Conservation (phyloP, 2,113 vertebrate species). For the Neogale vison region DNA sequence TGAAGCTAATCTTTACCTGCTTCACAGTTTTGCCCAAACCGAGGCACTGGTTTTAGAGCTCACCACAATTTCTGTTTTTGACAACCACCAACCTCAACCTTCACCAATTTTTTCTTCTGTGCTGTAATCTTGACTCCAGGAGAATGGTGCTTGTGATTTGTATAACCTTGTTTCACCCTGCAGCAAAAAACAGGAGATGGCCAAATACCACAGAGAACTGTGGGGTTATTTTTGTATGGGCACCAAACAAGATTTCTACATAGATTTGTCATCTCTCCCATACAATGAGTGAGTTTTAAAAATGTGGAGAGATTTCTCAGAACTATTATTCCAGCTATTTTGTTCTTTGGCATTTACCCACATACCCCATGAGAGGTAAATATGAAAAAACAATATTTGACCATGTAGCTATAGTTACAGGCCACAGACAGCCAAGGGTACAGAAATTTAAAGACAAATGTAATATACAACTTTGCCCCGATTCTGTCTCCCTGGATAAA, state of each 20-base stretch:
- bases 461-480: conserved; percentile 70
- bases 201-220: conserved; percentile 57
- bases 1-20: background rate
- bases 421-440: conserved; percentile 64
- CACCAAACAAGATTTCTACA: conserved; percentile 64
- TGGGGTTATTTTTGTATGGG: conserved; percentile 62
- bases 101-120: conserved; percentile 49
- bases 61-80: conserved; percentile 20
- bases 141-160: conserved; percentile 40
- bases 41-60: conserved; percentile 1
- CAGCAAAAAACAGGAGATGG: conserved; percentile 33
- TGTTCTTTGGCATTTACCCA: conserved; percentile 64
- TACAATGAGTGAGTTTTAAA: conserved; percentile 58
- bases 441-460: conserved; percentile 77
- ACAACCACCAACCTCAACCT: background rate
- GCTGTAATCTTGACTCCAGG: conserved; percentile 6
- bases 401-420: conserved; percentile 70
- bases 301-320: conserved; percentile 69
- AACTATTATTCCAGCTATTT: conserved; percentile 71
- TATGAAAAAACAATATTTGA: conserved; percentile 63
- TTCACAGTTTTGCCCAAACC: background rate
- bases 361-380: conserved; percentile 61
- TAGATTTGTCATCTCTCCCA: conserved; percentile 58
- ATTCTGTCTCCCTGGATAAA: conserved; percentile 79
- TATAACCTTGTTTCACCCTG: conserved; percentile 57